These are phyloP conservation scores for Acanthochromis polyacanthus DNA, from an alignment of 2,113 vertebrate genomes.

Conservation along the genomic window DNA sequence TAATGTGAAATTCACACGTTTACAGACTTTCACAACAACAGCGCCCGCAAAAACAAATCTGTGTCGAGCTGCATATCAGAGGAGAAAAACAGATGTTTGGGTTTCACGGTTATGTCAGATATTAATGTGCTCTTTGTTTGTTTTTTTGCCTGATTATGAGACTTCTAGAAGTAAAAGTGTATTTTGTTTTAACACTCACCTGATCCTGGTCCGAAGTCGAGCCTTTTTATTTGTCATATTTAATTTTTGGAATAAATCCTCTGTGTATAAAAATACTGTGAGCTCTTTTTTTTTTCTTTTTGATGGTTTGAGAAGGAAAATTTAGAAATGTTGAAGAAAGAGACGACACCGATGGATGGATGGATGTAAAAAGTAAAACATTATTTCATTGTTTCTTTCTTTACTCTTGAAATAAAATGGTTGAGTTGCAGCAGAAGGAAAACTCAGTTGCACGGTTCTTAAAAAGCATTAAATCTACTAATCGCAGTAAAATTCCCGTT, in stretches of 20 bases:
- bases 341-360: no score
- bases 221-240: conserved; percentile 82
- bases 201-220: conserved; percentile 72
- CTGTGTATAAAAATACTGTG: conserved; percentile 52
- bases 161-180: conserved; percentile 72
- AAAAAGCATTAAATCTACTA: no score
- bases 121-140: conserved; percentile 72
- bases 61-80: conserved; percentile 85
- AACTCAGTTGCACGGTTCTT: no score
- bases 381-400: no score
- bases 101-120: conserved; percentile 72
- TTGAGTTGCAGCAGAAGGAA: no score
- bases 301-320: no score
- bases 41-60: conserved; percentile 63
- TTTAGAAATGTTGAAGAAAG: no score
- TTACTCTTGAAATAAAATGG: no score
- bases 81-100: conserved; percentile 78
- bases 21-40: conserved; percentile 35
- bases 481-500: no score
- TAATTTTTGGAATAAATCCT: conserved; percentile 82
- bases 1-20: conserved; percentile 51
- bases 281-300: not conserved
- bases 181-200: conserved; percentile 81
- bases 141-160: conserved; percentile 68
- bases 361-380: no score